Base-by-base conservation (phyloP, 2,888 invertebrate genomes). In the Aphelenchoides bicaudatus region DNA sequence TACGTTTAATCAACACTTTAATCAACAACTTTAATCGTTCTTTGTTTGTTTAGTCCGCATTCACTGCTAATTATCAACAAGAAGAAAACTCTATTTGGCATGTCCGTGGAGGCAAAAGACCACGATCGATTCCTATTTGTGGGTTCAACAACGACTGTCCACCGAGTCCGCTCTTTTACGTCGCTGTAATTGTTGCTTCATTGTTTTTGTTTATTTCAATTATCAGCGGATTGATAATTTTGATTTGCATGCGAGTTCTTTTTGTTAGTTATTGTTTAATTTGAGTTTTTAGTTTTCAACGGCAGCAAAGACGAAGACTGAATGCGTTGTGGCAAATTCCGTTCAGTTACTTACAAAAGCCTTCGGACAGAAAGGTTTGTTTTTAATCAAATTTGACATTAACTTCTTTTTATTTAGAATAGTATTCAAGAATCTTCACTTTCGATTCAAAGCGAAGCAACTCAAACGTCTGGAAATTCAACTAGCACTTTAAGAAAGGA, bases 291-390 rank as follows among this genome's bases (percentile, higher is more conserved):
- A 48, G 49, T n/a, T 48, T 48, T 37, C 6, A 37, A 5, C 49
- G 49, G 5, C 6, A 6, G 38, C 49, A 48, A 48, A 6, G 8
- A 16, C 6, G 38, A 48, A 23, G 19, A 13, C 59, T 65, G 23
- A 61, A 69, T 28, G 51, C 61, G 25, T 38, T 66, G 19, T 69
- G 69, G 69, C 66, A 64, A 39, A 21, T 43, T n/a, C 34, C 10
- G 10, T 34, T 34, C n/a, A 34, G 34, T n/a, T n/a, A n/a, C n/a
- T n/a, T n/a, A n/a, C n/a, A n/a, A n/a, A n/a, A n/a, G n/a, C n/a
- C n/a, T n/a, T n/a, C n/a, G n/a, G n/a, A n/a, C n/a, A n/a, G n/a
- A n/a, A n/a, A n/a, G n/a, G n/a, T n/a, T n/a, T n/a, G n/a, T n/a
- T n/a, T n/a, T n/a, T n/a, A n/a, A n/a, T n/a, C n/a, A n/a, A n/a